phyloP scores from a whole-genome alignment of 2,888 invertebrate species.

The Torymus tubicola region DNA sequence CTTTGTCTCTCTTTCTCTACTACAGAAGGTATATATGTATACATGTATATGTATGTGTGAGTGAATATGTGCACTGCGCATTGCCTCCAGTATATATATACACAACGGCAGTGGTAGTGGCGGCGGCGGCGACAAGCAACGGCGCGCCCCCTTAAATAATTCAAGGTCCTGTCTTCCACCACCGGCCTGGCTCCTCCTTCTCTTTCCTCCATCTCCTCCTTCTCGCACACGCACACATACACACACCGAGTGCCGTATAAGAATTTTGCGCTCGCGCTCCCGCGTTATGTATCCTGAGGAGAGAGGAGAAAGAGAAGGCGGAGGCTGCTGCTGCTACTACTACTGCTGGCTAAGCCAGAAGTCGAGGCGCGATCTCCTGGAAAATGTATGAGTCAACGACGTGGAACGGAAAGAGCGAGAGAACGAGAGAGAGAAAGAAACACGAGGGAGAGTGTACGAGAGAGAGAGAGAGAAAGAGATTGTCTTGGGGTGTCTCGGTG shows the following conservation, averaged over 20 bases:
- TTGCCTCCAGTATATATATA: slow-evolving; percentile 42
- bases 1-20: slow-evolving; percentile 58
- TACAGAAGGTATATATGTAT: too few relatives aligned
- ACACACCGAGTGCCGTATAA: slow-evolving; percentile 23
- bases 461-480: background rate
- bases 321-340: too few relatives aligned
- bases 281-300: slow-evolving; percentile 38
- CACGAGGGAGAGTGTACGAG: background rate
- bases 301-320: background rate
- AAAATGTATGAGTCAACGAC: slow-evolving; percentile 62
- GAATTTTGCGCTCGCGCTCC: slow-evolving; percentile 22
- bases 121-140: slow-evolving; percentile 55
- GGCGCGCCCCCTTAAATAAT: slow-evolving; percentile 63
- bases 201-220: slow-evolving; percentile 7
- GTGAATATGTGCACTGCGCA: slow-evolving; percentile 3
- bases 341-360: slow-evolving; percentile 33
- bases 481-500: too few relatives aligned
- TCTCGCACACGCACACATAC: too few relatives aligned
- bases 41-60: too few relatives aligned
- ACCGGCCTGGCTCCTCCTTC: background rate
- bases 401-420: slow-evolving; percentile 18
- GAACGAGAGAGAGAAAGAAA: background rate
- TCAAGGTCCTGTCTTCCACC: slow-evolving; percentile 61
- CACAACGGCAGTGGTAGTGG: too few relatives aligned
- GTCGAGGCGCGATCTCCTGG: slow-evolving; percentile 56